phyloP scores from a whole-genome alignment of 2,888 invertebrate species.

The Tupiocoris notatus region DNA sequence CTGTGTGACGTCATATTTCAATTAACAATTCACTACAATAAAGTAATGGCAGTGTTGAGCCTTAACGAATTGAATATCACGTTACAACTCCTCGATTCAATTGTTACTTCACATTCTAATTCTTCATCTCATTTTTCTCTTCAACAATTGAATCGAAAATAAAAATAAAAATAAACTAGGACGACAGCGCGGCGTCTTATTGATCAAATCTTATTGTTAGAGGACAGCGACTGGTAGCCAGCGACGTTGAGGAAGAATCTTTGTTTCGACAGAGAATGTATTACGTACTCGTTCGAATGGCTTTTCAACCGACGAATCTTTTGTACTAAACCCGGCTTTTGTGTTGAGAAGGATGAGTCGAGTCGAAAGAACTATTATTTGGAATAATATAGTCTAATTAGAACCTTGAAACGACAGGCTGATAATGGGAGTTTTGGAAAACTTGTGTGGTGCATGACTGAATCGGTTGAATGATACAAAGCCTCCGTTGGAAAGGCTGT shows the following conservation, averaged over 20 bases:
- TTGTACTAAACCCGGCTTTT: not conserved
- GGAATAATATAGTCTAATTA: not conserved
- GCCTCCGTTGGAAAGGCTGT: too few relatives aligned
- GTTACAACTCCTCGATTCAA: too few relatives aligned
- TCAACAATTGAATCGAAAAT: not conserved
- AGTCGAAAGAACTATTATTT: not conserved
- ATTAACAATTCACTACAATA: too few relatives aligned
- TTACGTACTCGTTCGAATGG: not conserved
- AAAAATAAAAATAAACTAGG: not conserved
- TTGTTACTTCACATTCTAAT: too few relatives aligned
- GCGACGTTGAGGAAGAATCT: not conserved
- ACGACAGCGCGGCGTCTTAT: not conserved
- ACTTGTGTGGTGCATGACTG: too few relatives aligned
- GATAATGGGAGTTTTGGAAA: not conserved
- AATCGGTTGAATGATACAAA: too few relatives aligned
- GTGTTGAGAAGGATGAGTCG: not conserved
- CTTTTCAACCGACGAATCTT: not conserved
- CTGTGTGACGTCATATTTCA: too few relatives aligned
- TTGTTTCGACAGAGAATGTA: not conserved
- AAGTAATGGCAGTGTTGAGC: too few relatives aligned
- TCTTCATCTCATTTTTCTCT: not conserved
- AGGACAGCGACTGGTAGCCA: not conserved
- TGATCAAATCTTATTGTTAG: not conserved
- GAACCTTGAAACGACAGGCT: not conserved
- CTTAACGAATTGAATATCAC: too few relatives aligned